Evolutionary conservation across 2,888 invertebrate species (phyloP).

Genomic region (Diachrysia chrysitis): DNA sequence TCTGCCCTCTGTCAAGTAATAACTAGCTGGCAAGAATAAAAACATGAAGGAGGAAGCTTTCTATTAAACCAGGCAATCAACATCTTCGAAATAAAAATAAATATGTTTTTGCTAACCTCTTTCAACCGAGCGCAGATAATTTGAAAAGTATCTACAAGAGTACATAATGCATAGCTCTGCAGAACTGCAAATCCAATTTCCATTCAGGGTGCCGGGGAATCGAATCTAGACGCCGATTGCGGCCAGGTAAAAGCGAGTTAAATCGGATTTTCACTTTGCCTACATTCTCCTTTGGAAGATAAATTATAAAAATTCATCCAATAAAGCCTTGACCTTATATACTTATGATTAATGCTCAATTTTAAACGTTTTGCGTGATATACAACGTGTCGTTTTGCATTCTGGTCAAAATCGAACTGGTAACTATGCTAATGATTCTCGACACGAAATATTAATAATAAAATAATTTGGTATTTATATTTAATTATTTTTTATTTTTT

Average conservation of each 20-base stretch:
- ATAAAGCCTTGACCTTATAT: constrained; percentile 47
- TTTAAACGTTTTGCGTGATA: neutral
- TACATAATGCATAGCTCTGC: constrained; percentile 79
- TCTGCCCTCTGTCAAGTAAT: neutral
- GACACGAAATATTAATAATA: too few relatives aligned
- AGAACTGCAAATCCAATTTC: constrained; percentile 84
- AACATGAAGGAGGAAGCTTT: neutral
- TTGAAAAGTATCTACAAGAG: constrained; percentile 72
- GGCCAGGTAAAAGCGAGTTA: constrained; percentile 80
- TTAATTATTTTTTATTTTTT: too few relatives aligned
- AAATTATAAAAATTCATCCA: constrained; percentile 63
- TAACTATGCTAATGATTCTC: too few relatives aligned
- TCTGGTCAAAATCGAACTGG: too few relatives aligned
- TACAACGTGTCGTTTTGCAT: too few relatives aligned
- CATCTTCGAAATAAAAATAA: constrained; percentile 31
- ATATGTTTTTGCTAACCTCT: constrained; percentile 45
- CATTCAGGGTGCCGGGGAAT: constrained; percentile 79
- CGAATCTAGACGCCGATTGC: constrained; percentile 83
- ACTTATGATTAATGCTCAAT: neutral
- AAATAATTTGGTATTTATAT: too few relatives aligned
- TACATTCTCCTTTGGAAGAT: constrained; percentile 65
- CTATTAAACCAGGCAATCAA: constrained; percentile 18
- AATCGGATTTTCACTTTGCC: constrained; percentile 79
- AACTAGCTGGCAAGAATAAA: neutral
- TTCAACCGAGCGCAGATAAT: constrained; percentile 64